phyloP scores from a whole-genome alignment of 2,797 vertebrate species.

The Gallinago nigripennis region DNA sequence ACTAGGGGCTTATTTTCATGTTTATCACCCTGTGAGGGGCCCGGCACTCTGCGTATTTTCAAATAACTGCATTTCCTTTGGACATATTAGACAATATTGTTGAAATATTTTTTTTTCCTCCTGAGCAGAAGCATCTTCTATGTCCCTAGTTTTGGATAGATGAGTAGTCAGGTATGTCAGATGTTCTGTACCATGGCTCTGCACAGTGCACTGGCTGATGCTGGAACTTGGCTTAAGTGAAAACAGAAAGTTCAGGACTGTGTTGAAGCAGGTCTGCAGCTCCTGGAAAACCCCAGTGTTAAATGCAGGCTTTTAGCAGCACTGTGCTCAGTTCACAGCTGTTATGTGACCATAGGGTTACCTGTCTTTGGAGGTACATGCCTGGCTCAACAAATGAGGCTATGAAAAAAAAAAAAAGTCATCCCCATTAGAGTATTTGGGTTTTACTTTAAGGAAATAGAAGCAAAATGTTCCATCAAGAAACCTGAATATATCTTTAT shows the following conservation, averaged over 20 bases:
- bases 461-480: not conserved
- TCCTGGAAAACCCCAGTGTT: not conserved
- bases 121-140: not conserved
- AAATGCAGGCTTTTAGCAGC: not conserved
- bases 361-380: not conserved
- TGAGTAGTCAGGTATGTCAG: not conserved
- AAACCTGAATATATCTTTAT: conserved; percentile 23
- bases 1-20: not conserved
- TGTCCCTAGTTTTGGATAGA: not conserved
- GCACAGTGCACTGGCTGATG: not conserved
- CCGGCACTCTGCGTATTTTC: not conserved
- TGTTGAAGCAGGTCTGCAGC: not conserved
- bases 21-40: not conserved
- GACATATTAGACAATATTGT: not conserved
- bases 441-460: conserved; percentile 44
- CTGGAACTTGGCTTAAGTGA: not conserved
- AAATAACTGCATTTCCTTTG: not conserved
- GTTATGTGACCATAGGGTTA: not conserved
- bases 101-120: not conserved
- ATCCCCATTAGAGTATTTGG: conserved; percentile 28
- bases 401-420: conserved; percentile 22
- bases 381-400: conserved; percentile 19
- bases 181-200: not conserved
- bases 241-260: not conserved
- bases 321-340: not conserved